A percentile compares a stretch with the other conserved stretches of the same genome.
phyloP scores from a whole-genome alignment of 2,113 vertebrate species.

The Nycticorax nycticorax region DNA sequence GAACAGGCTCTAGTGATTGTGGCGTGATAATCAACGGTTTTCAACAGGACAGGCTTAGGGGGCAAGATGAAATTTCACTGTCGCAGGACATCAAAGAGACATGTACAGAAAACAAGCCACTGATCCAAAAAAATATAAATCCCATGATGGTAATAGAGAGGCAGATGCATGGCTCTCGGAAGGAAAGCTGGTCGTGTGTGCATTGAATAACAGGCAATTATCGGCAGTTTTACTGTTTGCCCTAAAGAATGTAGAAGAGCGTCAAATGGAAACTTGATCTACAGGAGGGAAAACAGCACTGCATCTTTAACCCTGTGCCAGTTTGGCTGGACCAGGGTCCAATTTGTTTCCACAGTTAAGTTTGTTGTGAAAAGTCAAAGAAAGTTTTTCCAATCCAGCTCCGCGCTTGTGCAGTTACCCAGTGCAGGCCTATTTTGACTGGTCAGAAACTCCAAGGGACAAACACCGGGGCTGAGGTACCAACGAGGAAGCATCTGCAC shows the following conservation, averaged over 20 bases:
- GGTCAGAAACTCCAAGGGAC: neutral
- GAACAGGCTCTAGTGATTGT: neutral
- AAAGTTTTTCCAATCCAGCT: neutral
- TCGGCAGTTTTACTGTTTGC: conserved; percentile 30
- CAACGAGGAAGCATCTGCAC: neutral
- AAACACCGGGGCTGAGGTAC: neutral
- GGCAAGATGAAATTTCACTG: conserved; percentile 60
- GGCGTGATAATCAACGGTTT: neutral
- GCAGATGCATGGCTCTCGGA: neutral
- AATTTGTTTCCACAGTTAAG: neutral
- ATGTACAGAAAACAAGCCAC: conserved; percentile 18
- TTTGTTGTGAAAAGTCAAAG: neutral
- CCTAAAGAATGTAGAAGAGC: conserved; percentile 33
- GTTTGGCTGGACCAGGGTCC: neutral
- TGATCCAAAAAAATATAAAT: neutral
- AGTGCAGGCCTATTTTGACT: neutral
- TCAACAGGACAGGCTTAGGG: neutral
- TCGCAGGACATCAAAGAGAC: conserved; percentile 29
- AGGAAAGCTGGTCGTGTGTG: conserved; percentile 22
- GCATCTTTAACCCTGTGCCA: conserved; percentile 13
- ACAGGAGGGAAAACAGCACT: neutral
- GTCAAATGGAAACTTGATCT: conserved; percentile 62
- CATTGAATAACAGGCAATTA: conserved; percentile 73
- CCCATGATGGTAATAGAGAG: neutral
- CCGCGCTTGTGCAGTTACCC: neutral